phyloP scores from a whole-genome alignment of 1,140 invertebrate genomes.

The Leptoteleia sp. region DNA sequence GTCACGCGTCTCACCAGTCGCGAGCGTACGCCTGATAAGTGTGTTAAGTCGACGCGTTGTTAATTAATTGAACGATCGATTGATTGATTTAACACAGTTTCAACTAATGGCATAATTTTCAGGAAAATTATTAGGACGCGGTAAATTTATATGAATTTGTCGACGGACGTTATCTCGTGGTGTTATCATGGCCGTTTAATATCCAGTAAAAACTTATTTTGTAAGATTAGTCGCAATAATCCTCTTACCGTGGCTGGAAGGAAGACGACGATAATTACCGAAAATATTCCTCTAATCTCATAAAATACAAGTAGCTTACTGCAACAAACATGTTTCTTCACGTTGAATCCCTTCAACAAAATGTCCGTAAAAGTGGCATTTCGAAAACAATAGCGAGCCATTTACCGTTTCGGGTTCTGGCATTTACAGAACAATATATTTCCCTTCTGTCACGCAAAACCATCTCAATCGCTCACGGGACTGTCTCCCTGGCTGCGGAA shows the following conservation, averaged over 20 bases:
- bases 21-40: too few species aligned
- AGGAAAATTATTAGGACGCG: too few species aligned
- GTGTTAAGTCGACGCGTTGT: too few species aligned
- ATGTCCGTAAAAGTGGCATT: constrained; percentile 3
- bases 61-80: too few species aligned
- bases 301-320: constrained; percentile 31
- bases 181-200: too few species aligned
- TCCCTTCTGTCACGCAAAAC: constrained; percentile 15
- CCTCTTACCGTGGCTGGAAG: neutral
- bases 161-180: too few species aligned
- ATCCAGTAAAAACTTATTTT: neutral
- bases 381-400: constrained; percentile 6
- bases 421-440: neutral
- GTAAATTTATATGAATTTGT: too few species aligned
- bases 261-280: constrained; percentile 4
- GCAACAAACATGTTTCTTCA: constrained; percentile 38
- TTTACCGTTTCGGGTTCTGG: neutral
- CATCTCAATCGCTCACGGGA: neutral
- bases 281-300: constrained; percentile 20
- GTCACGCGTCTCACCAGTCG: too few species aligned
- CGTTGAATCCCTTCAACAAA: constrained; percentile 15
- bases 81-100: too few species aligned
- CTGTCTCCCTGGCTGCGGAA: too few species aligned
- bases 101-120: too few species aligned
- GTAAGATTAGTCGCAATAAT: constrained; percentile 15